Conservation (phyloP, 2,888 invertebrate genomes). For the Nymphalis polychloros region DNA sequence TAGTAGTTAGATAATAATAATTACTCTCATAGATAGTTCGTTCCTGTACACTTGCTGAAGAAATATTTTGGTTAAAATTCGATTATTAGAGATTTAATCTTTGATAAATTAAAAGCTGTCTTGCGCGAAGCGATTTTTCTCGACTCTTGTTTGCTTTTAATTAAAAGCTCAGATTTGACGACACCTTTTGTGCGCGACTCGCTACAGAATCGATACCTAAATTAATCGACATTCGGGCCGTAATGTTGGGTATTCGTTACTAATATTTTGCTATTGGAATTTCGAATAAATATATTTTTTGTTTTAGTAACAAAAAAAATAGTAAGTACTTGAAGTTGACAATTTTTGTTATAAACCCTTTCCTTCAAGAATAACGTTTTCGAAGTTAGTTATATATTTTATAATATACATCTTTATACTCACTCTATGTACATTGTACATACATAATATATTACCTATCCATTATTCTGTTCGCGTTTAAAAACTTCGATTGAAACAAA, state of each 20-base stretch:
- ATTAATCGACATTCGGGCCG: conserved; percentile 24
- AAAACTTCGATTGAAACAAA: conserved; percentile 11
- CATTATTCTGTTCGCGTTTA: conserved; percentile 4
- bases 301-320: no score
- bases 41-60: conserved; percentile 8
- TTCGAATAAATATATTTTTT: neutral
- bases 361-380: no score
- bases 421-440: no score
- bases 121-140: conserved; percentile 34
- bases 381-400: no score
- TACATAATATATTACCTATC: neutral
- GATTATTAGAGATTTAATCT: conserved; percentile 34
- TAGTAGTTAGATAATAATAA: no score
- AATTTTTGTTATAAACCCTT: no score
- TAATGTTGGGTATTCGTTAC: neutral
- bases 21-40: neutral
- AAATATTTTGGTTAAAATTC: conserved; percentile 31
- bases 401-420: no score
- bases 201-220: conserved; percentile 30
- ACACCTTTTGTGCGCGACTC: conserved; percentile 32
- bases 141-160: conserved; percentile 43
- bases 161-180: conserved; percentile 35
- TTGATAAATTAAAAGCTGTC: conserved; percentile 34
- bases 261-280: neutral
- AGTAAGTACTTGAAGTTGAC: no score